phyloP scores from a whole-genome alignment of 2,888 invertebrate species.

The Orchesella flavescens region DNA sequence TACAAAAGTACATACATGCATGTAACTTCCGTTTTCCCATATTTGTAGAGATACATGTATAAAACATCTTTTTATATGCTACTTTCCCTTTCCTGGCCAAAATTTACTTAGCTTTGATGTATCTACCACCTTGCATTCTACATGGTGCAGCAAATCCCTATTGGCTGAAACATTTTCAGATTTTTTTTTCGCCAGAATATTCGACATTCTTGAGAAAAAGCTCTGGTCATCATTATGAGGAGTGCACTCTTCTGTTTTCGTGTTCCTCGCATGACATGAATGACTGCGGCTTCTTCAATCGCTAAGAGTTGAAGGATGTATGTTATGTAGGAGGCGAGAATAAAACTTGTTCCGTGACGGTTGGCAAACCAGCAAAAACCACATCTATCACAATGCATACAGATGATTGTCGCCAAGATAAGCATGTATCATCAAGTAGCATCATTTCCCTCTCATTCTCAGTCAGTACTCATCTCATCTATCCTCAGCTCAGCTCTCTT shows the following conservation, averaged over 20 bases:
- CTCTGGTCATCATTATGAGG: too few species aligned
- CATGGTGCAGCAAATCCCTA: too few species aligned
- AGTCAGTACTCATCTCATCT: constrained; percentile 18
- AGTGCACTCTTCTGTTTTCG: not conserved
- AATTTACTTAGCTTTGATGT: too few species aligned
- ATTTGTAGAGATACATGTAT: too few species aligned
- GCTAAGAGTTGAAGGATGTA: too few species aligned
- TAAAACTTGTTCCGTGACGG: constrained; percentile 34
- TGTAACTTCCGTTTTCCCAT: too few species aligned
- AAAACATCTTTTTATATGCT: not conserved
- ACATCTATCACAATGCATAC: constrained; percentile 4
- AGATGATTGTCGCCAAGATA: constrained; percentile 46
- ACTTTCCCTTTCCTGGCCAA: not conserved
- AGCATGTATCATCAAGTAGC: constrained; percentile 10
- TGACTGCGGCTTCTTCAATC: too few species aligned
- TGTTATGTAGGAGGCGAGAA: not conserved
- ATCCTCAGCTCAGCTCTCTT: not conserved
- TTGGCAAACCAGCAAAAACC: constrained; percentile 49
- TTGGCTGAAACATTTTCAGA: too few species aligned
- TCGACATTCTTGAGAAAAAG: too few species aligned
- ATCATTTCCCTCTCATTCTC: not conserved
- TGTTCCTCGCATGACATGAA: not conserved
- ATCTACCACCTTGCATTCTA: too few species aligned
- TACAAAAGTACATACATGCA: not conserved
- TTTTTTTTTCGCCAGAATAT: too few species aligned